Evolutionary conservation across 1,140 invertebrate species (phyloP).

Genomic region (Subanguina moxae): DNA sequence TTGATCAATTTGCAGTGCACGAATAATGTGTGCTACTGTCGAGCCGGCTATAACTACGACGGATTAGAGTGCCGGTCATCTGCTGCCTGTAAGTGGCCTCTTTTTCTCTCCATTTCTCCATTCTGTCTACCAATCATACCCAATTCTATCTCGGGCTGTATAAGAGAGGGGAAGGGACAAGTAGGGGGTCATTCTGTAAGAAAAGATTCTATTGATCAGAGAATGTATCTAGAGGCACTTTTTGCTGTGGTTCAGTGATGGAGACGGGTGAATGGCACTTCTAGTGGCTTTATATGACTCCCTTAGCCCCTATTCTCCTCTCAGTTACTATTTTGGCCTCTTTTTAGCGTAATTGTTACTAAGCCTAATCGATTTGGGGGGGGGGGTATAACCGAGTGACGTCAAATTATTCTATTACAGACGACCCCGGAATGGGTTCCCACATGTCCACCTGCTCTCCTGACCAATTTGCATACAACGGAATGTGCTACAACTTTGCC

Average conservation of each 20-base stretch:
- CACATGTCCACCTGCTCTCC: conserved; percentile 12
- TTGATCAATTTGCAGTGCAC: conserved; percentile 23
- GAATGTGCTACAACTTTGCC: conserved; percentile 24
- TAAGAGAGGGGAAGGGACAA: too few relatives aligned
- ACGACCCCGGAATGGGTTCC: background rate
- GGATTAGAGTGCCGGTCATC: conserved; percentile 19
- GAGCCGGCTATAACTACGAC: conserved; percentile 25
- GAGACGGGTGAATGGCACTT: too few relatives aligned
- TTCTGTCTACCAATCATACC: background rate
- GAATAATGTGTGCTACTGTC: conserved; percentile 34
- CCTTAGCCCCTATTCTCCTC: too few relatives aligned
- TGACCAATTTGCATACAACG: conserved; percentile 31
- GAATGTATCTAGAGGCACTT: too few relatives aligned
- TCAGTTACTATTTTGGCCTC: too few relatives aligned
- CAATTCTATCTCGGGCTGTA: too few relatives aligned
- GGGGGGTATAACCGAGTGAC: too few relatives aligned
- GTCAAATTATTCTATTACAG: conserved; percentile 2
- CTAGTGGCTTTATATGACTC: too few relatives aligned
- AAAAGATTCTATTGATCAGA: too few relatives aligned
- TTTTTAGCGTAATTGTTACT: too few relatives aligned
- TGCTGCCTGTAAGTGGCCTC: conserved; percentile 19
- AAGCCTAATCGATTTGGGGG: background rate
- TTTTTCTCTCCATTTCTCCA: background rate
- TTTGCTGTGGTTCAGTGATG: too few relatives aligned
- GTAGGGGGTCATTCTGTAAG: too few relatives aligned